Base-by-base conservation (phyloP, 2,888 invertebrate species). In the Resseliella maxima region DNA sequence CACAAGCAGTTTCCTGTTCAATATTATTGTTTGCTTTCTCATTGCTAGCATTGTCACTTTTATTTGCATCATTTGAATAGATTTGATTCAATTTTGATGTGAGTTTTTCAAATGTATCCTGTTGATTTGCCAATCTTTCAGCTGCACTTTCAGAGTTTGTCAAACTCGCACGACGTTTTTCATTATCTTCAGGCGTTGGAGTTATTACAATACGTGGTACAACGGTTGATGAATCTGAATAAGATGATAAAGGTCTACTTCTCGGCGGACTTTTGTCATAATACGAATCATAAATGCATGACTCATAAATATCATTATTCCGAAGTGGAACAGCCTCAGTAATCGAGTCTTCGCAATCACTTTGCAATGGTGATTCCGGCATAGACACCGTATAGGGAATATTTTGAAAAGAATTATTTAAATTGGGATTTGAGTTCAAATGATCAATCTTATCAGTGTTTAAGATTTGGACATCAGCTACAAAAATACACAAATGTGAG, bases 151-250 rank as follows among this genome's bases (percentile, higher is more conserved):
- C 35, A 72, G 31, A 35, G n/a, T 8, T 12, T 31, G 72, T 31
- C 72, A 2, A 31, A 72, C 72, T 72, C 8, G 35, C 72, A 35
- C 59, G 59, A 10, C 59, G 59, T 24, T 59, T n/a, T 81, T 85
- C 87, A 86, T 87, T 86, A 87, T 91, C 90, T 88, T 91, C 90
- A 46, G 89, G 89, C 88, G 89, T 90, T 35, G 89, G 90, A 0
- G 90, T 91, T 38, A 90, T 90, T 41, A 91, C 90, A 54, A 90
- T 91, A 87, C 90, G 90, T 46, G 90, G 90, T 18, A 90, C 54
- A 31, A 85, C 38, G 41, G 27, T 64, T n/a, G 31, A 2, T 15
- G 31, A 72, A 31, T 72, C 72, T 0, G 72, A 85, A 24, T 24
- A 85, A 41, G 41, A 2, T n/a, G 27, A 85, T 41, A 85, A n/a